Percentiles rank a stretch among this genome's conserved stretches.
These are phyloP conservation scores for Enteromius fasciolatus DNA, from an alignment of 2,797 vertebrate species.

Conservation along the genomic window DNA sequence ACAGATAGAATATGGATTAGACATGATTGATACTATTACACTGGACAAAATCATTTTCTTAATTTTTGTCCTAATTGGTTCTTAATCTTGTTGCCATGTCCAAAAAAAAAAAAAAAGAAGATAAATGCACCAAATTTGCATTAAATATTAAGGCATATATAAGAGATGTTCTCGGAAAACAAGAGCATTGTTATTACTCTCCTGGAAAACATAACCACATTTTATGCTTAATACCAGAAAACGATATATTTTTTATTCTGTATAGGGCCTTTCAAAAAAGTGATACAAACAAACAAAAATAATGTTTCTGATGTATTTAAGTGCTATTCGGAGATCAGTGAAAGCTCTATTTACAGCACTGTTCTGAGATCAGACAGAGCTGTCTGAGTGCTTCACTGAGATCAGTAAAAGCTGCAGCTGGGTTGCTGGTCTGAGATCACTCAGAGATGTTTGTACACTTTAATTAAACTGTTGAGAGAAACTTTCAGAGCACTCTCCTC, in stretches of 20 bases:
- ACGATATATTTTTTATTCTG: not conserved
- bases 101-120: not conserved
- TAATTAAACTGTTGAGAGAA: slow-evolving; percentile 27
- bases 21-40: not conserved
- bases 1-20: not conserved
- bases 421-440: slow-evolving; percentile 18
- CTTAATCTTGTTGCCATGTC: not conserved
- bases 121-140: not conserved
- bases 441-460: slow-evolving; percentile 10
- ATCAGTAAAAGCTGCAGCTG: not conserved
- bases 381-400: slow-evolving; percentile 18
- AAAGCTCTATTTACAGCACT: slow-evolving; percentile 18
- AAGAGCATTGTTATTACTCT: not conserved
- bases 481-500: slow-evolving; percentile 17
- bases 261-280: slow-evolving; percentile 5
- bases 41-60: not conserved
- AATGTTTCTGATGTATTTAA: not conserved
- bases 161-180: not conserved
- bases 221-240: not conserved
- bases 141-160: not conserved
- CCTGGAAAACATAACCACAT: not conserved
- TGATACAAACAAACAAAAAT: not conserved
- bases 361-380: slow-evolving; percentile 27
- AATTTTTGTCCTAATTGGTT: not conserved
- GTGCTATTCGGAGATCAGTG: not conserved